Evolutionary conservation across 1,140 invertebrate species (phyloP).

Genomic region (Brachionus asplanchnoidis): DNA sequence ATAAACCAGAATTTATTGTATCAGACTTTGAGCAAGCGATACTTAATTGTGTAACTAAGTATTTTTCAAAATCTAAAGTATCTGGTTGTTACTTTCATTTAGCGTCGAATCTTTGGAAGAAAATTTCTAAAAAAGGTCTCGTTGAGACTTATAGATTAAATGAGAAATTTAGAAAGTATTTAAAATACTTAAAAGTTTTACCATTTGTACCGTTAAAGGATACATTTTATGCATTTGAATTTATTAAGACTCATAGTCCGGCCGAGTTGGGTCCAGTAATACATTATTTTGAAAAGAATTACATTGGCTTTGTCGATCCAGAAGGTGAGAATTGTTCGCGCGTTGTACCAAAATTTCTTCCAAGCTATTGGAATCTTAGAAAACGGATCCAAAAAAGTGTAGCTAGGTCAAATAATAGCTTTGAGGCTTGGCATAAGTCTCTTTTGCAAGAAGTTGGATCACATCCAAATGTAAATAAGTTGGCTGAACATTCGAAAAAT

Average conservation of each 20-base stretch:
- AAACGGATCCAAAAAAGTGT: not conserved
- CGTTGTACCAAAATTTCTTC: not conserved
- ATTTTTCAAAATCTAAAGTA: not conserved
- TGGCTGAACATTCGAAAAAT: not conserved
- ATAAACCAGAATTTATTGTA: no score
- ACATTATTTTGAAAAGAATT: not conserved
- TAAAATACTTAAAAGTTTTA: no score
- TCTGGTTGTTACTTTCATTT: not conserved
- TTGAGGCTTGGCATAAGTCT: not conserved
- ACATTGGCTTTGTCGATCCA: not conserved
- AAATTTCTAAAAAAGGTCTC: not conserved
- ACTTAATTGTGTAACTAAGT: not conserved
- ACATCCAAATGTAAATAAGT: not conserved
- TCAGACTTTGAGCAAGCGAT: no score
- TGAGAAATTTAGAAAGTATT: not conserved
- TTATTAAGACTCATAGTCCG: not conserved
- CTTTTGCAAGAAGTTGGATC: constrained; percentile 1
- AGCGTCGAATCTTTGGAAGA: not conserved
- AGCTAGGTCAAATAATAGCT: not conserved
- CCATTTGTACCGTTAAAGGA: not conserved
- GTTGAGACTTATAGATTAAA: not conserved
- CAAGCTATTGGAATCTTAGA: not conserved
- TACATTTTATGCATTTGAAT: not conserved
- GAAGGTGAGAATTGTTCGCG: not conserved
- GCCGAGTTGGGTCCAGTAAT: not conserved